Evolutionary conservation across 2,888 invertebrate genomes (phyloP), one percentile per base, ranked within the genome.

Genomic region (Beris morrisii): DNA sequence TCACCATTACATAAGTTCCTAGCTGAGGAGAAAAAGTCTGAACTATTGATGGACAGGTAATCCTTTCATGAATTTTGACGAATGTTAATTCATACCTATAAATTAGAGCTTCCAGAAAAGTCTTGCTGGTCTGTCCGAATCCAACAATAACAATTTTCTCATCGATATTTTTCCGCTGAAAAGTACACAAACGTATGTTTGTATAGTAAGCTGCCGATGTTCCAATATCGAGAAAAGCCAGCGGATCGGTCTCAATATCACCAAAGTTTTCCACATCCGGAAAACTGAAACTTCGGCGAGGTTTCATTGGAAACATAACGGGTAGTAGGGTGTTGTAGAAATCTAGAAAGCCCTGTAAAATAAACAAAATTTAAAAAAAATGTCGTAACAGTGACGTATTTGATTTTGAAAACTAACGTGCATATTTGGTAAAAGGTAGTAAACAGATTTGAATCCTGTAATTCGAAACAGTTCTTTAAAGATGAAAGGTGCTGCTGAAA

Each of bases 91-190:
- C 9, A 11, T 76, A 85, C 83, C 82, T 81, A 71, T 85, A 85
- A 32, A 87, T 74, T 7, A 90, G 76, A 5, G 82, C 75, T 69
- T 88, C 85, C 6, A 88, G 70, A 73, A 89, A 88, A 0, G 86
- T 82, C 48, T 87, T 73, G 0, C 86, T 83, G 0, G 86, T 86
- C 64, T 84, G 83, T 0, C 88, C 87, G 4, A 85, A 84, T 0
- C 89, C 88, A 1, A 89, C 80, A 0, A 90, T 81, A 0, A 89
- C 84, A 31, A 90, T 85, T 71, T 84, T 83, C 0, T 80, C 79
- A 65, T 86, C 86, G 5, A 88, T 75, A 46, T 82, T 81, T 1
- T 79, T 73, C 73, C 83, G 83, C 0, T 80, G 76, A 11, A 84
- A 73, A 68, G 82, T 83, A 1, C 83, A 82, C 6, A 84, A 70